phyloP scores from a whole-genome alignment of 2,113 vertebrate species.

The Nansenia antarctica region DNA sequence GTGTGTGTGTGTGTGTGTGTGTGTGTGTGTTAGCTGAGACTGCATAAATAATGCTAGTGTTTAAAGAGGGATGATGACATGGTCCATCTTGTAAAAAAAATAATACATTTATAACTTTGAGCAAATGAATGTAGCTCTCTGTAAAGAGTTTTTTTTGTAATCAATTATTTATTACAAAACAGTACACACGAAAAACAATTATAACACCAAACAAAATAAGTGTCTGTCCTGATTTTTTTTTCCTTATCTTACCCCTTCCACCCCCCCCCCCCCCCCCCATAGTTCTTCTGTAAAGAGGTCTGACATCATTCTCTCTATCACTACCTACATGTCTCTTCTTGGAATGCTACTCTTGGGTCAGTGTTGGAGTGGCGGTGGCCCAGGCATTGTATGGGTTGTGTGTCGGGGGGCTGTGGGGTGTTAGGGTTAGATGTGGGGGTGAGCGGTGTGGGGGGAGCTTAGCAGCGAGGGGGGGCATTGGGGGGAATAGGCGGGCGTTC shows the following conservation, averaged over 20 bases:
- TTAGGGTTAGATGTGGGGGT: not conserved
- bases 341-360: not conserved
- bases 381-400: slow-evolving; percentile 56
- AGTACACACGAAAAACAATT: too few relatives aligned
- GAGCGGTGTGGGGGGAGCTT: not conserved
- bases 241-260: too few relatives aligned
- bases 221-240: too few relatives aligned
- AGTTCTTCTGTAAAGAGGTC: too few relatives aligned
- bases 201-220: too few relatives aligned
- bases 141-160: not conserved
- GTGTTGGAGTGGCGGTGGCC: slow-evolving; percentile 18
- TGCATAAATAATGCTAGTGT: not conserved
- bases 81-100: not conserved
- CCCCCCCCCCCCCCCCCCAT: too few relatives aligned
- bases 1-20: not conserved
- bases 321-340: too few relatives aligned
- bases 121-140: slow-evolving; percentile 5
- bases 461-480: not conserved
- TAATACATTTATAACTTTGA: not conserved
- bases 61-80: not conserved
- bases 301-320: too few relatives aligned
- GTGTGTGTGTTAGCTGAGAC: too few relatives aligned
- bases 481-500: slow-evolving; percentile 1
- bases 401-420: slow-evolving; percentile 7
- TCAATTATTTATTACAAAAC: too few relatives aligned